phyloP scores from a whole-genome alignment of 1,140 invertebrate genomes.

The Mamestra configurata region DNA sequence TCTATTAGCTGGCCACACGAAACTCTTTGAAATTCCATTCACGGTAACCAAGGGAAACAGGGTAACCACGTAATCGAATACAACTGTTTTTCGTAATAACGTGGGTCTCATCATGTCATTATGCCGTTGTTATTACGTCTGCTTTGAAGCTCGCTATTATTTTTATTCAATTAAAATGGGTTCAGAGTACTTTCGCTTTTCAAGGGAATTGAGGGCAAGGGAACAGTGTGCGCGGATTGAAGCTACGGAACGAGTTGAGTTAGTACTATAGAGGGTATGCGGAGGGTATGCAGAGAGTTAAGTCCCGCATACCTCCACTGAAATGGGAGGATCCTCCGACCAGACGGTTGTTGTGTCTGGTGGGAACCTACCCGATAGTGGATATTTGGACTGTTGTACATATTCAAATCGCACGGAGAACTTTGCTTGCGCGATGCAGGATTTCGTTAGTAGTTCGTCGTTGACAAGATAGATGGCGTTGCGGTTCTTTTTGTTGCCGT shows the following conservation, averaged over 20 bases:
- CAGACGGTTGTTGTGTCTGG: no score
- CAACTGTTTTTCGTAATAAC: conserved; percentile 38
- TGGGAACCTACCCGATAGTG: no score
- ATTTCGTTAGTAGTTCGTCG: no score
- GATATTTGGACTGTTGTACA: no score
- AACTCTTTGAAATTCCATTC: conserved; percentile 11
- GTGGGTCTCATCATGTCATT: conserved; percentile 28
- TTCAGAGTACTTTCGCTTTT: neutral
- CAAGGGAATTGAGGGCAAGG: neutral
- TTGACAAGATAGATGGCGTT: no score
- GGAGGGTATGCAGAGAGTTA: no score
- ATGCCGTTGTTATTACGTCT: conserved; percentile 4
- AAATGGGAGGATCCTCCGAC: no score
- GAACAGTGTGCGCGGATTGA: neutral
- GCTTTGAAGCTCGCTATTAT: conserved; percentile 5
- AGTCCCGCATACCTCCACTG: no score
- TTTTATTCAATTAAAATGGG: conserved; percentile 32
- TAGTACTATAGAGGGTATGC: no score
- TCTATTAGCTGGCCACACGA: neutral
- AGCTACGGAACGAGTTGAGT: conserved; percentile 2
- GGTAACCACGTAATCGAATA: conserved; percentile 1
- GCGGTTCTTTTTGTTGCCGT: no score
- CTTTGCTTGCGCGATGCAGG: no score
- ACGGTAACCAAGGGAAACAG: neutral
- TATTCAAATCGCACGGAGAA: no score